phyloP scores from a whole-genome alignment of 1,140 invertebrate genomes.

The Drosophila gunungcola region DNA sequence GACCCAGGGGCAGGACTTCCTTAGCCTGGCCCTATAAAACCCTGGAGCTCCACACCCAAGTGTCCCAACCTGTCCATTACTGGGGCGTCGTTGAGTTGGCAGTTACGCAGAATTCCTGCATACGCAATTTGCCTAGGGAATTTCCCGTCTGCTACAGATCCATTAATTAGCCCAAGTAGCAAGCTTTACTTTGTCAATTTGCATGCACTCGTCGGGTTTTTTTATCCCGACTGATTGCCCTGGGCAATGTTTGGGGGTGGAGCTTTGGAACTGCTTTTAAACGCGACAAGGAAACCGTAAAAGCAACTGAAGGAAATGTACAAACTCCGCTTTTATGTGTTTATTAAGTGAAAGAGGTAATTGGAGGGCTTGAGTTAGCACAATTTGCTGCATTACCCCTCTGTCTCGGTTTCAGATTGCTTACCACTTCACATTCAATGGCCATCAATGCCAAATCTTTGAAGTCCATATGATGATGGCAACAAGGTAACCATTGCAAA shows the following conservation, averaged over 20 bases:
- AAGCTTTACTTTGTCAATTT: conserved; percentile 60
- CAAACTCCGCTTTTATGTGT: conserved; percentile 27
- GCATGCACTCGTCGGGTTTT: conserved; percentile 21
- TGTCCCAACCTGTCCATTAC: conserved; percentile 47
- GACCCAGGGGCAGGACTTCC: conserved; percentile 36
- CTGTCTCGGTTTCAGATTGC: conserved; percentile 26
- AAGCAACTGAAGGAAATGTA: conserved; percentile 15
- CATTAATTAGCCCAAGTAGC: conserved; percentile 70
- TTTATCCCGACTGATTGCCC: conserved; percentile 29
- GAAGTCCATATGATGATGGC: background rate
- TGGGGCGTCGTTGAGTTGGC: conserved; percentile 46
- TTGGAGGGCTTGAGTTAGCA: conserved; percentile 4
- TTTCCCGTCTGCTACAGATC: conserved; percentile 34
- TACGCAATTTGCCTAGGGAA: conserved; percentile 36
- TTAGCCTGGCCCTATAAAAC: conserved; percentile 65
- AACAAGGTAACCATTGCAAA: conserved; percentile 35
- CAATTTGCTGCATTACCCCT: background rate
- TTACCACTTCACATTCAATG: conserved; percentile 62
- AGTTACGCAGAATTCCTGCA: conserved; percentile 38
- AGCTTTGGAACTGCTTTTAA: conserved; percentile 35
- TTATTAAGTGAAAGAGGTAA: conserved; percentile 41
- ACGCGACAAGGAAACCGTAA: conserved; percentile 31
- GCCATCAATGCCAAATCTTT: conserved; percentile 50
- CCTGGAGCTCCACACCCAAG: conserved; percentile 16
- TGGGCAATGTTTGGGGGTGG: conserved; percentile 11